phyloP scores from a whole-genome alignment of 2,888 invertebrate species.

The Xylota segnis region DNA sequence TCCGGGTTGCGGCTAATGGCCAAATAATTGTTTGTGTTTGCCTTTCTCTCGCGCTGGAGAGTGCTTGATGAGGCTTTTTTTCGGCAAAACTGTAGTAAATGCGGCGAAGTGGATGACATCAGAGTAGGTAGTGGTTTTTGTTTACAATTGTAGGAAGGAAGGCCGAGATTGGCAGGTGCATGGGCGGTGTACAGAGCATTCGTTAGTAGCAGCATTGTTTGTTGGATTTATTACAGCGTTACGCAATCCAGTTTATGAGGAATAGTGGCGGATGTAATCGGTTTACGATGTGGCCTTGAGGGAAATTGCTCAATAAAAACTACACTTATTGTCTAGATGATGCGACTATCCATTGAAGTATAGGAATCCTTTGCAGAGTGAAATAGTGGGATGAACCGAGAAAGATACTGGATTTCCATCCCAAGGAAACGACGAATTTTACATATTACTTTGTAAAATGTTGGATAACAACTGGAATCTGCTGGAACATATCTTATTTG shows the following conservation, averaged over 20 bases:
- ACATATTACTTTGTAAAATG: no score
- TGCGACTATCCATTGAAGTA: no score
- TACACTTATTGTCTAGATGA: no score
- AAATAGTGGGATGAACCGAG: no score
- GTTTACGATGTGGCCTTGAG: no score
- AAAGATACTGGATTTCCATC: no score
- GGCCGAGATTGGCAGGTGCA: not conserved
- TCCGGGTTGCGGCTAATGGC: conserved; percentile 29
- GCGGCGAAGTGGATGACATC: conserved; percentile 34
- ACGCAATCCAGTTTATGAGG: not conserved
- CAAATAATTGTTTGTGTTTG: conserved; percentile 56
- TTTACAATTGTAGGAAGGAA: conserved; percentile 24
- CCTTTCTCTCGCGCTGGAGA: conserved; percentile 24
- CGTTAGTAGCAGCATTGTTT: not conserved
- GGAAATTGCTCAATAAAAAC: no score
- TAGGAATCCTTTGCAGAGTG: no score
- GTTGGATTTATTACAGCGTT: not conserved
- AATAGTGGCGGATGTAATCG: not conserved
- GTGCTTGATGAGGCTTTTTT: conserved; percentile 36
- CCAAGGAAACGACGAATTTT: no score
- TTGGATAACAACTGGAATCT: no score
- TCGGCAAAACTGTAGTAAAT: conserved; percentile 9
- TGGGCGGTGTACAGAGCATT: not conserved
- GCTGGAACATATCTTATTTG: no score
- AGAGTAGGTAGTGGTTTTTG: conserved; percentile 35